Evolutionary conservation across 2,113 vertebrate genomes (phyloP).

Genomic region (Otolemur garnettii): DNA sequence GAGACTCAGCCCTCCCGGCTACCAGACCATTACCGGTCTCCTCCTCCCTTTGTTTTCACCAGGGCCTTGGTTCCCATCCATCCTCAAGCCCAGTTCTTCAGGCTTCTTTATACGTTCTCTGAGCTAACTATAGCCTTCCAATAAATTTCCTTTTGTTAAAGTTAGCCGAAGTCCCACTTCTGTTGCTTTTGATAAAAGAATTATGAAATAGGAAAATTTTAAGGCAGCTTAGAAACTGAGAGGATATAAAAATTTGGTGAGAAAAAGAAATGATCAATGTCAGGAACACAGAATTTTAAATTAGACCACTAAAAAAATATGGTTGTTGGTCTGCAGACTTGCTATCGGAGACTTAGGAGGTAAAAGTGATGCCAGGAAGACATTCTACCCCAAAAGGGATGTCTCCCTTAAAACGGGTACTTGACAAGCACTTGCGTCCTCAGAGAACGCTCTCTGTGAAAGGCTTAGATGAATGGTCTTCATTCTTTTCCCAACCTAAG

Average conservation of each 20-base stretch:
- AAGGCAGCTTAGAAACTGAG: constrained; percentile 44
- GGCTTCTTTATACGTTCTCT: neutral
- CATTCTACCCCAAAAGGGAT: neutral
- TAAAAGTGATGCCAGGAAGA: neutral
- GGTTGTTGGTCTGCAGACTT: neutral
- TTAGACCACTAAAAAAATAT: constrained; percentile 46
- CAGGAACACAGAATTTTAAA: constrained; percentile 51
- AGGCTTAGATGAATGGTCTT: neutral
- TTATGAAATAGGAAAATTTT: constrained; percentile 46
- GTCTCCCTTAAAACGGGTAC: neutral
- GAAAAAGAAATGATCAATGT: constrained; percentile 47
- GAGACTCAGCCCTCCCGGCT: neutral
- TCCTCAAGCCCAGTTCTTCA: neutral
- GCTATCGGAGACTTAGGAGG: neutral
- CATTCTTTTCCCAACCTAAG: neutral
- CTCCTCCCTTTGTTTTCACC: neutral
- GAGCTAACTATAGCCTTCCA: neutral
- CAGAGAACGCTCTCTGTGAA: neutral
- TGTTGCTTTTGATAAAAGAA: constrained; percentile 29
- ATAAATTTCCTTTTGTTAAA: constrained; percentile 46
- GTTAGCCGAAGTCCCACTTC: constrained; percentile 2
- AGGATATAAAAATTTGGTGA: constrained; percentile 49
- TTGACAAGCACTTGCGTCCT: constrained; percentile 14
- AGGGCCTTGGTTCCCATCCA: neutral
- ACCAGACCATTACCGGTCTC: neutral